Evolutionary conservation across 2,113 vertebrate genomes (phyloP).

Genomic region (Pterophyllum scalare): DNA sequence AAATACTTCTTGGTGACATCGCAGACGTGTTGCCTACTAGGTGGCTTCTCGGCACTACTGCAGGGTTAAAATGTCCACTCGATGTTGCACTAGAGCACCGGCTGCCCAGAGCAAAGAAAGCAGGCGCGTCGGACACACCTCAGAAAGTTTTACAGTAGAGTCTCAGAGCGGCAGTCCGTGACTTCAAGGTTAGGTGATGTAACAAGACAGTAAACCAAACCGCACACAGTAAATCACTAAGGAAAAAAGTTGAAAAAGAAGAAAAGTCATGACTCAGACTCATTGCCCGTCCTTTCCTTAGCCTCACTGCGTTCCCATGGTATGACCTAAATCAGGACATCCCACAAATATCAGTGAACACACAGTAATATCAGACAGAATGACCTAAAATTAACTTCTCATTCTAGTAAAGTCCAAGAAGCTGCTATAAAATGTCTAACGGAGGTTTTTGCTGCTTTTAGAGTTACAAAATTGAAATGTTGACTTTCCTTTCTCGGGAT

Average conservation of each 20-base stretch:
- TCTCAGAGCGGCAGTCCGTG: neutral
- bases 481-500: neutral
- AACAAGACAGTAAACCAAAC: neutral
- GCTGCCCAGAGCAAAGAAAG: too few relatives aligned
- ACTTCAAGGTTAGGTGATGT: neutral
- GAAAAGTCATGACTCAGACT: neutral
- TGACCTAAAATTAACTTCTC: neutral
- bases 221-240: neutral
- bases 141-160: neutral
- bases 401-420: conserved; percentile 3
- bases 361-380: neutral
- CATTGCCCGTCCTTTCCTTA: neutral
- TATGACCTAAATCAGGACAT: neutral
- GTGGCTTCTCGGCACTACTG: neutral
- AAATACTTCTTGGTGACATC: too few relatives aligned
- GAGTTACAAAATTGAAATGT: neutral
- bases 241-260: too few relatives aligned
- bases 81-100: neutral
- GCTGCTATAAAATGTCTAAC: neutral
- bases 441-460: neutral
- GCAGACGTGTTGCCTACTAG: neutral
- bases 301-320: neutral
- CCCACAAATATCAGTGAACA: neutral
- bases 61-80: neutral
- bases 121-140: neutral